These are phyloP conservation scores for Lophius americanus DNA, from an alignment of 2,797 vertebrate species.

Conservation along the genomic window DNA sequence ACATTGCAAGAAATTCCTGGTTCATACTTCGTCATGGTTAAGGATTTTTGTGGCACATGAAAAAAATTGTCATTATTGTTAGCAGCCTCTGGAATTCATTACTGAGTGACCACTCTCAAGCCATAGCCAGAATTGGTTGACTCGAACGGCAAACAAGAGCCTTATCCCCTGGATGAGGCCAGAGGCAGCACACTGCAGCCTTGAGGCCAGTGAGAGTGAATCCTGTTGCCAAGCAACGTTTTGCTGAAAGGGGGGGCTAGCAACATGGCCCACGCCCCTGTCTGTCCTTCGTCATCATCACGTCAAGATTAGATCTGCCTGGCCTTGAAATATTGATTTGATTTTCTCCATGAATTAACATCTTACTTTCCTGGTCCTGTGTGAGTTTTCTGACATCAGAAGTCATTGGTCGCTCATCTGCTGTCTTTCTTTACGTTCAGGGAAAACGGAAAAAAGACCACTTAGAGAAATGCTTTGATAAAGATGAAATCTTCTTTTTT, in stretches of 20 bases:
- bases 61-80: slow-evolving; percentile 40
- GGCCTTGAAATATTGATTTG: slow-evolving; percentile 68
- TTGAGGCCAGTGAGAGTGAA: slow-evolving; percentile 75
- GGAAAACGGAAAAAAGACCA: not conserved
- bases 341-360: slow-evolving; percentile 37
- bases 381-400: slow-evolving; percentile 22
- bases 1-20: slow-evolving; percentile 21
- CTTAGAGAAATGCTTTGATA: not conserved
- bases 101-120: slow-evolving; percentile 38
- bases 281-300: slow-evolving; percentile 67
- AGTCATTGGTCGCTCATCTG: slow-evolving; percentile 8
- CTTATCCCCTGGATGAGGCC: slow-evolving; percentile 69
- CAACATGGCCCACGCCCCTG: slow-evolving; percentile 62
- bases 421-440: not conserved
- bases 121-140: slow-evolving; percentile 61
- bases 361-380: slow-evolving; percentile 28
- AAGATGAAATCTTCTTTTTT: not conserved
- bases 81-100: slow-evolving; percentile 51
- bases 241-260: slow-evolving; percentile 62
- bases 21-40: slow-evolving; percentile 7
- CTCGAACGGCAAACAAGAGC: slow-evolving; percentile 62
- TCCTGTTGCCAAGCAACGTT: slow-evolving; percentile 85
- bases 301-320: slow-evolving; percentile 63
- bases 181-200: slow-evolving; percentile 78
- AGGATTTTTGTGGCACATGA: slow-evolving; percentile 31